Evolutionary conservation across 2,888 invertebrate species (phyloP).

Genomic region (Notocelia uddmanniana): DNA sequence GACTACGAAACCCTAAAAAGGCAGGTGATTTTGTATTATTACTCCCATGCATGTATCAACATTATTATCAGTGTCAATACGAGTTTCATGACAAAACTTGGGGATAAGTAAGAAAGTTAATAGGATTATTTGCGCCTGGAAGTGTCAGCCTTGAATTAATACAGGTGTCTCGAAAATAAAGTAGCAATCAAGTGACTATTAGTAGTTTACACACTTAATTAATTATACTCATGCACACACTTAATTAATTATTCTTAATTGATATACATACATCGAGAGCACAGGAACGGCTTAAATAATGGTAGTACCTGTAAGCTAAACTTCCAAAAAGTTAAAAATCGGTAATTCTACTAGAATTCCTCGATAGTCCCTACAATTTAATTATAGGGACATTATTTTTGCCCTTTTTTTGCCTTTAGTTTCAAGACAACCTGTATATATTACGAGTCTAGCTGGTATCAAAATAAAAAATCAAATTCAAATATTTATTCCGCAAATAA

Average conservation of each 20-base stretch:
- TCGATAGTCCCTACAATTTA: no score
- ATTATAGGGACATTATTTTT: no score
- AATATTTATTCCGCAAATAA: no score
- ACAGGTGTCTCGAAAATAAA: background rate
- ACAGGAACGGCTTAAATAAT: background rate
- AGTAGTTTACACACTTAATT: background rate
- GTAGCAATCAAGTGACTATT: no score
- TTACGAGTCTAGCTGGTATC: background rate
- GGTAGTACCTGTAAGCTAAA: constrained; percentile 21
- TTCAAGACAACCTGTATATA: background rate
- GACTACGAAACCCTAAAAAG: no score
- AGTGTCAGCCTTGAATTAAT: background rate
- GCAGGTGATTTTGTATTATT: no score
- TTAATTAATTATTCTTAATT: background rate
- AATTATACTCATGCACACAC: background rate
- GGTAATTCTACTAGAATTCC: background rate
- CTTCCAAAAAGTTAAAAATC: background rate
- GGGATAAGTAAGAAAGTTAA: background rate
- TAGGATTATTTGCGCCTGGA: background rate
- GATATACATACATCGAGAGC: background rate
- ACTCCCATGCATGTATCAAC: background rate
- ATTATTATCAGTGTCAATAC: background rate
- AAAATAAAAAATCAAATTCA: no score
- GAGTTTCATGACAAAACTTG: background rate
- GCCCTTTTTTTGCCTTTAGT: background rate